These are phyloP conservation scores for Chrysotoxum bicinctum DNA, from an alignment of 2,888 invertebrate genomes.

Conservation along the genomic window DNA sequence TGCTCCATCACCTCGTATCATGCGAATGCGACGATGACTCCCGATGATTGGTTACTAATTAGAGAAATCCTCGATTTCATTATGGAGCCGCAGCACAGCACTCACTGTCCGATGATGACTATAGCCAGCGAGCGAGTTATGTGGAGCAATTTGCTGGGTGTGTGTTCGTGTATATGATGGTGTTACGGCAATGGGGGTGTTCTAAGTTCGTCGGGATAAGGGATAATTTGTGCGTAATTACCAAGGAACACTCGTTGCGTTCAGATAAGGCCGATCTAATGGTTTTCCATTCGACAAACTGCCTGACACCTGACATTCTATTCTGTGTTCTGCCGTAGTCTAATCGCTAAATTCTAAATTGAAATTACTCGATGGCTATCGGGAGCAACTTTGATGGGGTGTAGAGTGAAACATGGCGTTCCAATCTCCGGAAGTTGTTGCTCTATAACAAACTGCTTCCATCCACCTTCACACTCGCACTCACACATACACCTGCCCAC, in stretches of 20 bases:
- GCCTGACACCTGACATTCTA: constrained; percentile 64
- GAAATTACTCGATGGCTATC: constrained; percentile 69
- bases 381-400: constrained; percentile 60
- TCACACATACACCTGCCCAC: background rate
- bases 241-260: constrained; percentile 54
- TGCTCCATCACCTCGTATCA: constrained; percentile 68
- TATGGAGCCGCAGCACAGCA: constrained; percentile 10
- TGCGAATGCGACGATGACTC: constrained; percentile 66
- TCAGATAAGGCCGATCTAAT: constrained; percentile 59
- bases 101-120: background rate
- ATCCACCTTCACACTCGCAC: background rate
- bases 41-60: constrained; percentile 72
- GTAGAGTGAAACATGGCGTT: constrained; percentile 55
- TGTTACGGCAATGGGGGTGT: background rate
- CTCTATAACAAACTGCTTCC: background rate
- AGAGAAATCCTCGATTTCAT: constrained; percentile 65
- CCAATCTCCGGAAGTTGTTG: constrained; percentile 36
- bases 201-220: background rate
- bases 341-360: constrained; percentile 70
- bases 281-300: constrained; percentile 63
- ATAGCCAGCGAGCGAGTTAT: background rate
- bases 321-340: background rate
- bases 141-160: constrained; percentile 32
- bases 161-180: background rate
- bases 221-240: constrained; percentile 64